Evolutionary conservation across 2,797 vertebrate genomes (phyloP), one percentile per base, ranked within the genome.

Genomic region (Pangasius macronema): DNA sequence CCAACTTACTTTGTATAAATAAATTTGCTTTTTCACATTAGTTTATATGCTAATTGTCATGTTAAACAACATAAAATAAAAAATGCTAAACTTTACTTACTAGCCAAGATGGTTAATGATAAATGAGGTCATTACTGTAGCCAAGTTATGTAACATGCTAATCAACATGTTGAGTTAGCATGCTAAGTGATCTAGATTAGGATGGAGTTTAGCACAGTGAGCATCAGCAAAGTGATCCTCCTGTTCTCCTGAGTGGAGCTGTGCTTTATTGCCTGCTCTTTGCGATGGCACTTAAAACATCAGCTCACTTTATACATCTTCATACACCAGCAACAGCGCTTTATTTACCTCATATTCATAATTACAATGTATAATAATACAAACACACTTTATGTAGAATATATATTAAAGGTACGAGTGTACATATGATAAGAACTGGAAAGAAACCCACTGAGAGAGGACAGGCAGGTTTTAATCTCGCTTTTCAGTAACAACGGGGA

Each of bases 211-310:
- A 46, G 24, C 7, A 59, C n/a, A 79, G 82, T 13, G 42, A 53
- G 76, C 85, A 73, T 63, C 80, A 80, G 46, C 33, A 55, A 68
- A 49, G 67, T 75, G 46, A 88, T 68, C 59, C 59, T 80, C 61
- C 83, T 61, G 24, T 57, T 46, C 46, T 46, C 46, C 46, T 46
- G 46, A 46, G 46, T 59, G 82, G 75, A 49, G 87, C 86, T 57
- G 70, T 42, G 46, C 51, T 83, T 77, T 77, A 72, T 55, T 75
- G 68, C 80, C 33, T 42, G 7, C 57, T 83, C 72, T 91, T 67
- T 61, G 55, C 1, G 20, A 42, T 39, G 18, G 51, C n/a, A n/a
- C 46, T 79, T 46, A 42, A 82, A 46, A 61, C 80, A 82, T 63
- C 36, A 46, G 36, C 36, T 46, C 57, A 16, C 13, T 39, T 82